A percentile compares a stretch with the other conserved stretches of the same genome.
phyloP scores from a whole-genome alignment of 1,140 invertebrate genomes.

The Sweltsa coloradensis region DNA sequence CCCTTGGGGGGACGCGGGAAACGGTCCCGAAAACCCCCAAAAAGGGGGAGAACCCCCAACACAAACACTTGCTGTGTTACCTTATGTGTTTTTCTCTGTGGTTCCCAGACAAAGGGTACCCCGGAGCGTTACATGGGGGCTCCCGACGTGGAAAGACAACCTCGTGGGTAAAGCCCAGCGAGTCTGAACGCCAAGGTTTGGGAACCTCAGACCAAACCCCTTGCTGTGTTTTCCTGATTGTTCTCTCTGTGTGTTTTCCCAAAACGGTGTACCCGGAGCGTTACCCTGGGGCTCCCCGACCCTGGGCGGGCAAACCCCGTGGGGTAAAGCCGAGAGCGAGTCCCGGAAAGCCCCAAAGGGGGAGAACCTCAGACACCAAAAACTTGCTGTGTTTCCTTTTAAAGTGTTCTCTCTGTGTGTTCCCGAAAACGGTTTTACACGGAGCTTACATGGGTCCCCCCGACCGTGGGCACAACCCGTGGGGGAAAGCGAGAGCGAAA shows the following conservation, averaged over 20 bases:
- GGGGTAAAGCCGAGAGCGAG: conserved; percentile 41
- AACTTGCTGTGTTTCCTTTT: no score
- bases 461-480: no score
- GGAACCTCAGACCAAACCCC: no score
- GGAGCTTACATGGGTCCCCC: no score
- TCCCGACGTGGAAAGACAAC: conserved; percentile 41
- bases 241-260: no score
- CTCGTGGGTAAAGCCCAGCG: conserved; percentile 37
- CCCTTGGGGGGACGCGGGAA: no score
- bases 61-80: conserved; percentile 44
- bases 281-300: conserved; percentile 50
- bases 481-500: no score
- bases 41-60: conserved; percentile 35
- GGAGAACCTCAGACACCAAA: conserved; percentile 36
- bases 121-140: conserved; percentile 55
- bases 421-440: no score
- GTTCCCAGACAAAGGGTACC: conserved; percentile 48
- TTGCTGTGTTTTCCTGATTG: no score
- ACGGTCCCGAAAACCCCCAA: no score
- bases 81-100: no score
- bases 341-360: conserved; percentile 35
- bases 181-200: conserved; percentile 37
- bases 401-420: no score
- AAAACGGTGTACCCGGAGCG: conserved; percentile 56
- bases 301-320: conserved; percentile 36